phyloP scores from a whole-genome alignment of 1,140 invertebrate species.

The Tyrophagus putrescentiae region DNA sequence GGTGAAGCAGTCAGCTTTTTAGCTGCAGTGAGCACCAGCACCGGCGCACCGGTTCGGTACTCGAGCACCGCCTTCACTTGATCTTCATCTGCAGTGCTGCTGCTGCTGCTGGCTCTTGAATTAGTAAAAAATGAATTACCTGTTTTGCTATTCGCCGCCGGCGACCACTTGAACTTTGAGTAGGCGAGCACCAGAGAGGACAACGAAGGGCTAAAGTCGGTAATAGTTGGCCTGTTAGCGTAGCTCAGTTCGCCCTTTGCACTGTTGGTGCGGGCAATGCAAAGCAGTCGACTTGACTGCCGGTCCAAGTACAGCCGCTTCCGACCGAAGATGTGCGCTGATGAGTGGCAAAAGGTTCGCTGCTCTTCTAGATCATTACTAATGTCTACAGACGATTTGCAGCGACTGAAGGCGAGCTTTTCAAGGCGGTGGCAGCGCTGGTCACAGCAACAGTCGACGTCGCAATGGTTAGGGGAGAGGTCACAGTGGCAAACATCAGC shows the following conservation, averaged over 20 bases:
- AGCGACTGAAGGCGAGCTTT: constrained; percentile 42
- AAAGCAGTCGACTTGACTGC: background rate
- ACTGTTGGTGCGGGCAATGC: too few species aligned
- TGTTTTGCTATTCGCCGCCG: too few species aligned
- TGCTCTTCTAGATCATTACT: background rate
- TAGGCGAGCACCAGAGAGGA: too few species aligned
- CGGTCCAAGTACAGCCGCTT: too few species aligned
- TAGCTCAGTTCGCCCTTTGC: too few species aligned
- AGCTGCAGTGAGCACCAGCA: too few species aligned
- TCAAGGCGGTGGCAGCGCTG: constrained; percentile 44
- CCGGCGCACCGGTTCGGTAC: background rate
- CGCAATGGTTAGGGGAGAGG: constrained; percentile 42
- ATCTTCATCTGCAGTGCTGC: too few species aligned
- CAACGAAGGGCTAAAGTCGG: too few species aligned
- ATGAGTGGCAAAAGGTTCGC: background rate
- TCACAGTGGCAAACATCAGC: constrained; percentile 33
- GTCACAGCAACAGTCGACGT: constrained; percentile 62
- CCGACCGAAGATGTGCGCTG: background rate
- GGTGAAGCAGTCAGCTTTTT: too few species aligned
- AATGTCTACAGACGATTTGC: constrained; percentile 31
- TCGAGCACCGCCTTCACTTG: background rate
- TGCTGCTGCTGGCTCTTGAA: too few species aligned
- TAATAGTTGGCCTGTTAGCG: background rate
- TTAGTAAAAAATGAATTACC: too few species aligned
- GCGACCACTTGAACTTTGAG: too few species aligned